Base-by-base conservation (phyloP, 2,113 vertebrate genomes). In the Misgurnus mizolepis region DNA sequence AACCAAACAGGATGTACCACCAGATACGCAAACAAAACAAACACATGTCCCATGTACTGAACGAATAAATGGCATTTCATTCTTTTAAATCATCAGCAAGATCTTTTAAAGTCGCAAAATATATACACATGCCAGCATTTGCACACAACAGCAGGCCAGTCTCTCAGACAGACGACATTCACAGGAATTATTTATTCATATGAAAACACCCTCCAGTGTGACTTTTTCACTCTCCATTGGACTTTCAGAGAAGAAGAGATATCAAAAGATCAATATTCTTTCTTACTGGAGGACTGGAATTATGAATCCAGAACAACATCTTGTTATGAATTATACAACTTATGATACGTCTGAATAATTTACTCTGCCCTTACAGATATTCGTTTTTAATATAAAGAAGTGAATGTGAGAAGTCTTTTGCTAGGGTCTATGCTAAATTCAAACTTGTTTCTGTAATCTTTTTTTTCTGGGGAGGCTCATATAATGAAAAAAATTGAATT, bases 101-200 rank as follows among this genome's bases (percentile, higher is more conserved):
- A 4, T 53, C 49, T 12, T 50, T 50, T 50, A 50, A 50, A 50
- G 49, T 12, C 47, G 1, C 49, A 4, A 69, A 47, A 61, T 9
- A 79, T 10, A 53, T 47, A 78, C 55, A 73, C 55, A 73, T 50
- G 78, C 53, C 67, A 7, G 55, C 56, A 62, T 17, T 4, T 39
- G 84, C 80, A 87, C 81, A 84, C 62, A 14, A 64, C 56, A 34
- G 82, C 43, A 69, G 75, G 77, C 40, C n/a, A 3, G 3, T 18
- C 55, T 58, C n/a, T 58, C 55, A 58, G 55, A 58, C 17, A 58
- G 12, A 53, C 43, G 43, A 12, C 49, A 53, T 53, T 12, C 9
- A 88, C 79, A 87, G 18, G 5, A 34, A 64, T 64, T 10, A 27
- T 34, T 8, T 12, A 34, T 64, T 41, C n/a, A 56, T 39, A n/a